Base-by-base conservation (phyloP, 2,113 vertebrate genomes). In the Haemorhous mexicanus region DNA sequence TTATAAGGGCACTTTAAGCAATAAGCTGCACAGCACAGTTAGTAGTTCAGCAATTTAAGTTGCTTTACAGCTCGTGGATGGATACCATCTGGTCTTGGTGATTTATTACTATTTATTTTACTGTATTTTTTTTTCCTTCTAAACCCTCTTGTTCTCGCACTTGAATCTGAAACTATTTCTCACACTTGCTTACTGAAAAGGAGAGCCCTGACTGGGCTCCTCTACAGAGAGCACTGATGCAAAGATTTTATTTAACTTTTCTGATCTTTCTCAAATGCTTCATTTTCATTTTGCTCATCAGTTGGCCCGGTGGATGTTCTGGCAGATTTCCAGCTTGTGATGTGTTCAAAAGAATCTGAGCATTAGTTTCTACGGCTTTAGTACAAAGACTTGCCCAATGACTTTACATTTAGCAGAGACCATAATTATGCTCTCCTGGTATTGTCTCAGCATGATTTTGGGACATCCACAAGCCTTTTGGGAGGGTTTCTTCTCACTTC, bases 21-120 rank as follows among this genome's bases (percentile, higher is more conserved):
- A 66, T 93, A 80, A 96, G 90, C 76, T 87, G 73, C 80, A 70
- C 83, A 87, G 91, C 64, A 70, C 55, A 81, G 83, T 94, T 88
- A 84, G 94, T 88, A 92, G 84, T 89, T 90, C 94, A 84, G 73
- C 83, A 81, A 4, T 95, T 94, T 93, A 88, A 96, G 95, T 95
- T 92, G 67, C 80, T 93, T 96, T 93, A 78, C 89, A 94, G 80
- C 83, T 94, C 6, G 6, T 94, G 95, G 94, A 90, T 81, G 77
- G 76, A 67, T 93, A 86, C 94, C 95, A 91, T 94, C 94, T 97
- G 91, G 76, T 96, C 93, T 81, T 84, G 56, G 66, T 94, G 93
- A 95, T 96, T 94, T 96, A 97, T 97, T 89, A 75, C 95, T 91
- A 77, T 94, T 94, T 83, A 94, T 93, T 96, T 93, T 70, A 90